Evolutionary conservation across 2,113 vertebrate genomes (phyloP), one percentile per base, ranked within the genome.

Genomic region (Nothoprocta perdicaria): DNA sequence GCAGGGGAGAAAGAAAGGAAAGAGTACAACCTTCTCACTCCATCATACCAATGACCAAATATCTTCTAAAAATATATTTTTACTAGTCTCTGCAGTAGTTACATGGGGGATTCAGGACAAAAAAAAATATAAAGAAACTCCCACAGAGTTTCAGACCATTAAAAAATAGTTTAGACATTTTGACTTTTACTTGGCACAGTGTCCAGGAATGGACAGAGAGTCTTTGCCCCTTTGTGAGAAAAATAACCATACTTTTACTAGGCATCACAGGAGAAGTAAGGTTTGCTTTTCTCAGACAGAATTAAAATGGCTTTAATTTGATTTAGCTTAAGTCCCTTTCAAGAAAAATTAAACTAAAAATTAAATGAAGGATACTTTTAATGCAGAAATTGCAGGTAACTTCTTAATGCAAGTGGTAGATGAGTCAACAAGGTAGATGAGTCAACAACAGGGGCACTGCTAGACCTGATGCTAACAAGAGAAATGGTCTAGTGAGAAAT

Each of bases 261-360:
- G 4, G 0, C 38, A 69, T 91, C 52, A 63, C 0, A 0, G 41
- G 2, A 88, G 76, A 81, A 93, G 67, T 78, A 78, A 68, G 3
- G 12, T 73, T 91, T 87, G 46, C 35, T 31, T 66, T 73, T 91
- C 35, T 53, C 66, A 95, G 61, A 17, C 35, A 93, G 69, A 15
- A 81, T 89, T 92, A 76, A 85, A 94, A 31, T 69, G 31, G 40
- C 40, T 88, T 95, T 93, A 79, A 95, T 95, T 96, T 1, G 8
- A 92, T 95, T 96, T 72, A 73, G 53, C 50, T 94, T 65, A 87
- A 91, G 93, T 94, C 80, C 14, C n/a, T 93, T 95, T 78, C 88
- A 93, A 93, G 26, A 53, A 84, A 93, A 95, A 86, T 88, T 80
- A 88, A 95, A 81, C 1, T 0, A 91, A 93, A 91, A 93, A 93